A percentile compares a stretch with the other conserved stretches of the same genome.
Evolutionary conservation across 1,140 invertebrate genomes (phyloP).

Genomic region (Steinernema khuongi): DNA sequence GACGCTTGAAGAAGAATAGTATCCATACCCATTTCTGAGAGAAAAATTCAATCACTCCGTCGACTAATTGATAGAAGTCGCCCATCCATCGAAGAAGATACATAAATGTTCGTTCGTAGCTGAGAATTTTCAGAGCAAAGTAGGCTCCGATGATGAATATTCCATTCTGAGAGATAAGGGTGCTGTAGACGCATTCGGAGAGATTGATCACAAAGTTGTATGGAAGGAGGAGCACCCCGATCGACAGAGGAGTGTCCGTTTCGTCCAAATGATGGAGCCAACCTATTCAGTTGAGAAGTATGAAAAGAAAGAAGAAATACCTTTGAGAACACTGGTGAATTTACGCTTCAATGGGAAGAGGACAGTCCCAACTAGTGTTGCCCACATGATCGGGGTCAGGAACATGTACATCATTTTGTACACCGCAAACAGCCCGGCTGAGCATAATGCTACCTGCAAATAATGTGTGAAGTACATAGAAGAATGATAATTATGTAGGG

Average conservation of each 20-base stretch:
- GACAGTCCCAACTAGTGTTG: conserved; percentile 79
- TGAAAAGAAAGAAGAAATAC: conserved; percentile 24
- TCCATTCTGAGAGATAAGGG: conserved; percentile 44
- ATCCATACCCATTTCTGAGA: conserved; percentile 44
- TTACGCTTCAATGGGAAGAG: conserved; percentile 78
- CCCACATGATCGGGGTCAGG: conserved; percentile 85
- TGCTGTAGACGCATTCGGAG: conserved; percentile 69
- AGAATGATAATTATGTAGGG: background rate
- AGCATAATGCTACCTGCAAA: conserved; percentile 59
- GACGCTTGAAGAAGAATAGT: conserved; percentile 14
- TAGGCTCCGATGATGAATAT: conserved; percentile 41
- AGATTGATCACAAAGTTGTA: conserved; percentile 68
- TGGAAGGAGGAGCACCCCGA: conserved; percentile 72
- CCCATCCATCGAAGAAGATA: conserved; percentile 41
- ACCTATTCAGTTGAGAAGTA: conserved; percentile 60
- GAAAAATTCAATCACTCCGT: conserved; percentile 45
- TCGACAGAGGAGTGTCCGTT: conserved; percentile 62
- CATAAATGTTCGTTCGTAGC: conserved; percentile 49
- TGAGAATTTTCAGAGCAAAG: conserved; percentile 48
- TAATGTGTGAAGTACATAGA: too few species aligned
- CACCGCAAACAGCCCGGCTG: conserved; percentile 71
- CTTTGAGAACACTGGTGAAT: conserved; percentile 28
- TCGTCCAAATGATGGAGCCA: conserved; percentile 66
- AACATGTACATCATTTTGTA: conserved; percentile 82
- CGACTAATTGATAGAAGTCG: conserved; percentile 40